Evolutionary conservation across 2,797 vertebrate genomes (phyloP), one percentile per base, ranked within the genome.

Genomic region (Argentina silus): DNA sequence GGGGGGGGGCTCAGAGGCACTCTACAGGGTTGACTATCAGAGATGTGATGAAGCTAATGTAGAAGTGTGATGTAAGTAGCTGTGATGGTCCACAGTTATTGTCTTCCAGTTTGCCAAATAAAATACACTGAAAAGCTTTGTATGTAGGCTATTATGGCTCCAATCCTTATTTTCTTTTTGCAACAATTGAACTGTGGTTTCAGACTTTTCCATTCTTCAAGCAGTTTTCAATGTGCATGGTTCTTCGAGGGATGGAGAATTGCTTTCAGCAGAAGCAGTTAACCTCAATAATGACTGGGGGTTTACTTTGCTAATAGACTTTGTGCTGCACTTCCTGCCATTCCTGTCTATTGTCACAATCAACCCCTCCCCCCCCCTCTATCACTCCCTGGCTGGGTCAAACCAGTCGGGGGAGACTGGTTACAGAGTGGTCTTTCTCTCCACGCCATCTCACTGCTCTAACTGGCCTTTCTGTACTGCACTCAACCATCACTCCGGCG

Each of bases 231-330:
- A 86, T 87, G 84, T 78, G 74, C 78, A 77, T 14, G 6, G 79
- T 86, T 90, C 86, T 88, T 90, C 89, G 87, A 86, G 83, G 80
- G 86, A 21, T 88, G 87, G 90, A 91, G 86, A 80, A 84, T 11
- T 53, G 85, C 81, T 88, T 89, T 89, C 74, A 83, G 77, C 36
- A 73, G 67, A 79, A 83, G 81, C 74, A 66, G 67, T 84, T 63
- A 36, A 6, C 73, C 75, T n/a, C 66, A 0, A 53, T 36, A 36
- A 36, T 36, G 27, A 4, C 27, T 36, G 27, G 27, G 27, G 27
- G 27, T 36, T 36, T 36, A 36, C 82, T 62, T 91, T 86, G 85
- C 83, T 88, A 89, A 90, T 86, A 55, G 83, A 81, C 80, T 82
- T 87, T 87, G 81, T 88, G 77, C 80, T 75, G 51, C 48, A 76